Conservation (phyloP, 1,140 invertebrate genomes). For the Aradophagus sp. region DNA sequence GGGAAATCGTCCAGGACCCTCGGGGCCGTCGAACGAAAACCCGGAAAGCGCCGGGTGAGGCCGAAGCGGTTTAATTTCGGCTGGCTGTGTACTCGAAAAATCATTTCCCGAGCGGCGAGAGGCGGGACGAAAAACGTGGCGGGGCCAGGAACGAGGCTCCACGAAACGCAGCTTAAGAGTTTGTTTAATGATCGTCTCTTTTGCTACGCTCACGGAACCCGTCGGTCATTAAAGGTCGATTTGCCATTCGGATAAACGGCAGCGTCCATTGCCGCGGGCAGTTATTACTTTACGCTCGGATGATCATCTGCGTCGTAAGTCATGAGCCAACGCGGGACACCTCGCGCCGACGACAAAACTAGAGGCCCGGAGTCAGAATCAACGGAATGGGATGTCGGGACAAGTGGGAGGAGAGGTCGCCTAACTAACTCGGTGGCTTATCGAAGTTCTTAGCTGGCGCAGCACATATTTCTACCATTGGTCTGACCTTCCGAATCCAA, state of each 20-base stretch:
- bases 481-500: slow-evolving; percentile 47
- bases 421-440: slow-evolving; percentile 49
- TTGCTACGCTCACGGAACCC: slow-evolving; percentile 38
- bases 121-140: slow-evolving; percentile 13
- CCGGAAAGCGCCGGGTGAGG: too few relatives aligned
- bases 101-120: slow-evolving; percentile 53
- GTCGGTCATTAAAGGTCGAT: slow-evolving; percentile 58
- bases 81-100: too few relatives aligned
- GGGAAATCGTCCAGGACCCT: too few relatives aligned
- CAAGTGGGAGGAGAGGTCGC: slow-evolving; percentile 29
- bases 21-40: too few relatives aligned
- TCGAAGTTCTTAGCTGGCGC: slow-evolving; percentile 30
- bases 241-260: slow-evolving; percentile 62
- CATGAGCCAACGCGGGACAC: slow-evolving; percentile 49
- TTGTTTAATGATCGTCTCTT: slow-evolving; percentile 57
- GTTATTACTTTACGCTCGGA: slow-evolving; percentile 62
- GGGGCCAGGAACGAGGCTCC: slow-evolving; percentile 15
- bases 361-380: slow-evolving; percentile 2
- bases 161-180: slow-evolving; percentile 55
- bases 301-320: slow-evolving; percentile 65
- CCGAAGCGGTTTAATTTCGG: too few relatives aligned
- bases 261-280: slow-evolving; percentile 56
- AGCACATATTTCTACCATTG: slow-evolving; percentile 48
- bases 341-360: slow-evolving; percentile 17
- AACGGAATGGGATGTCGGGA: slow-evolving; percentile 1